Evolutionary conservation across 2,797 vertebrate species (phyloP).

Genomic region (Brotula barbata): DNA sequence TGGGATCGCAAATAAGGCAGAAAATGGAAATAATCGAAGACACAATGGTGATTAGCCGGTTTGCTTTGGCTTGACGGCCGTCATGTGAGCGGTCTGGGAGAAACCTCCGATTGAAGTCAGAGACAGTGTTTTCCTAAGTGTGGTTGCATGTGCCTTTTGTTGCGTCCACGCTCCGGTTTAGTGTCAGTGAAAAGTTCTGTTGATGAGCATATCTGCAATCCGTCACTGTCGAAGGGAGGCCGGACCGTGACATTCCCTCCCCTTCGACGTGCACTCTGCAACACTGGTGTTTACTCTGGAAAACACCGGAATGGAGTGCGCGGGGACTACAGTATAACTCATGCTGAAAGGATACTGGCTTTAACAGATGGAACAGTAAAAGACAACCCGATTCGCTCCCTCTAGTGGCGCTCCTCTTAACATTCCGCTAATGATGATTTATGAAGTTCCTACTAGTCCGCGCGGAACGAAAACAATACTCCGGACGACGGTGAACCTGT

Average conservation of each 20-base stretch:
- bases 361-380: conserved; percentile 38
- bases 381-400: conserved; percentile 52
- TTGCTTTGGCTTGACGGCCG: conserved; percentile 60
- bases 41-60: conserved; percentile 57
- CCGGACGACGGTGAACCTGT: too few relatives aligned
- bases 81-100: conserved; percentile 48
- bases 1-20: conserved; percentile 35
- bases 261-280: conserved; percentile 53
- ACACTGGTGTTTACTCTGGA: conserved; percentile 65
- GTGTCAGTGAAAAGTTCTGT: conserved; percentile 61
- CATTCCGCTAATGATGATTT: conserved; percentile 2
- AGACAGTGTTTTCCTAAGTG: conserved; percentile 36
- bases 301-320: conserved; percentile 44
- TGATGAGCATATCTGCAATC: conserved; percentile 64
- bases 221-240: conserved; percentile 62
- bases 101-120: conserved; percentile 44
- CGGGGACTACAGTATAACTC: conserved; percentile 38
- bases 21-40: conserved; percentile 37
- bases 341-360: conserved; percentile 47
- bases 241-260: conserved; percentile 64
- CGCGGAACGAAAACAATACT: too few relatives aligned
- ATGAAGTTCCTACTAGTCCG: background rate
- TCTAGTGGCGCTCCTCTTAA: conserved; percentile 59
- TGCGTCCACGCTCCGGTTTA: conserved; percentile 32
- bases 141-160: conserved; percentile 10